Evolutionary conservation across 2,888 invertebrate genomes (phyloP).

Genomic region (Diarsia dahlii): DNA sequence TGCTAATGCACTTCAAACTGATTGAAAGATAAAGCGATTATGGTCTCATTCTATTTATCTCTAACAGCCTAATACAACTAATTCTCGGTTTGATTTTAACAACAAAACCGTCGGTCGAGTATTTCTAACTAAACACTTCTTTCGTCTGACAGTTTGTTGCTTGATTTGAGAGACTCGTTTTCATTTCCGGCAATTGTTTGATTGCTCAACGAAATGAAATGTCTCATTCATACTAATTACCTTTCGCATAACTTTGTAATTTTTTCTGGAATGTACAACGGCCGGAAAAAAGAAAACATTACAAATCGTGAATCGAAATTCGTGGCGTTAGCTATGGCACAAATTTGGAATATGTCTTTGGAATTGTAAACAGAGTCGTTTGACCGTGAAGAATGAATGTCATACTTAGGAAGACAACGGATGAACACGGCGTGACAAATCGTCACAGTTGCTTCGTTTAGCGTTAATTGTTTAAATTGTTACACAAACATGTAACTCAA

Average conservation of each 20-base stretch:
- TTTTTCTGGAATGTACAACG: neutral
- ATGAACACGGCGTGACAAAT: slow-evolving; percentile 51
- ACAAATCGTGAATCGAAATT: slow-evolving; percentile 5
- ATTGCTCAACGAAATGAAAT: slow-evolving; percentile 46
- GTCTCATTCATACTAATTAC: slow-evolving; percentile 41
- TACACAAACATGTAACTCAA: slow-evolving; percentile 58
- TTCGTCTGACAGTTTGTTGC: slow-evolving; percentile 41
- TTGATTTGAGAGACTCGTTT: slow-evolving; percentile 41
- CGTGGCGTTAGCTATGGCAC: slow-evolving; percentile 10
- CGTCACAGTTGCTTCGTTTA: slow-evolving; percentile 49
- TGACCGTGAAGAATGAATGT: slow-evolving; percentile 45
- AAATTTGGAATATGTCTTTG: slow-evolving; percentile 45
- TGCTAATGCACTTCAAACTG: slow-evolving; percentile 50
- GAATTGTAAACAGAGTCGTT: slow-evolving; percentile 44
- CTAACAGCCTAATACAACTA: slow-evolving; percentile 30
- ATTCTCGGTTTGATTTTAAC: slow-evolving; percentile 37
- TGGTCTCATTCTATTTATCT: slow-evolving; percentile 46
- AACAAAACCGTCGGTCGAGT: slow-evolving; percentile 11
- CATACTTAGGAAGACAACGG: slow-evolving; percentile 37
- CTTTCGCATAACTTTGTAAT: slow-evolving; percentile 30
- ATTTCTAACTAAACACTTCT: slow-evolving; percentile 28
- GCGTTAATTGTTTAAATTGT: slow-evolving; percentile 59
- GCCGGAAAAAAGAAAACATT: neutral
- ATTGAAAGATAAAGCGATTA: slow-evolving; percentile 47
- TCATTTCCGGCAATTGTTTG: slow-evolving; percentile 47